Conservation (phyloP, 2,113 vertebrate species). For the Dicentrarchus labrax region DNA sequence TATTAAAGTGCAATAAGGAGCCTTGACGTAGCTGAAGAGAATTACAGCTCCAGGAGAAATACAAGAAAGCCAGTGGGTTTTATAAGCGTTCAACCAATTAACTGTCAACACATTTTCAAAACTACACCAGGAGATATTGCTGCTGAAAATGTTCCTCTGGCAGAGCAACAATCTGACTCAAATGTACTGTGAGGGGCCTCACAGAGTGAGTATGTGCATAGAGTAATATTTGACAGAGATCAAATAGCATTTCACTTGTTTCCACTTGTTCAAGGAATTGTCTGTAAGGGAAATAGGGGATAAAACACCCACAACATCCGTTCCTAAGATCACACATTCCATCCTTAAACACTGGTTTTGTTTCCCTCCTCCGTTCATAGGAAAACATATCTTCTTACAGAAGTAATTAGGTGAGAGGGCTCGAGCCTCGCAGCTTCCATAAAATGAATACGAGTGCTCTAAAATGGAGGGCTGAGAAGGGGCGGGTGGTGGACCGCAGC, state of each 20-base stretch:
- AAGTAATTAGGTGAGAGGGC: constrained; percentile 81
- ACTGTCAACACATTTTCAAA: constrained; percentile 66
- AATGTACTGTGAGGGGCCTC: constrained; percentile 47
- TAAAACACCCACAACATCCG: constrained; percentile 84
- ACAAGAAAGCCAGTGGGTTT: constrained; percentile 37
- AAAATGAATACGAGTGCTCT: constrained; percentile 77
- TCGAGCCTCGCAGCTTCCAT: constrained; percentile 70
- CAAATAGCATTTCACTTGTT: constrained; percentile 83
- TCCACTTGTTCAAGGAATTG: constrained; percentile 83
- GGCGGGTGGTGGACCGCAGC: constrained; percentile 75
- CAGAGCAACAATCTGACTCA: constrained; percentile 35
- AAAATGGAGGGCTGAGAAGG: constrained; percentile 74
- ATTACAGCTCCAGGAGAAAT: constrained; percentile 31
- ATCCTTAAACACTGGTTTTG: constrained; percentile 81
- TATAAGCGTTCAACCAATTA: constrained; percentile 57
- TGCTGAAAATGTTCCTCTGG: constrained; percentile 55
- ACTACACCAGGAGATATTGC: constrained; percentile 47
- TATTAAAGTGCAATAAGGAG: constrained; percentile 51
- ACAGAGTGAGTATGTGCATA: constrained; percentile 59
- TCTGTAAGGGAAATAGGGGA: constrained; percentile 81
- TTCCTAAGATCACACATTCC: constrained; percentile 82
- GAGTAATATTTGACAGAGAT: constrained; percentile 78
- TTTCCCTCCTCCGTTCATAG: constrained; percentile 76
- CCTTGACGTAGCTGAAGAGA: constrained; percentile 41
- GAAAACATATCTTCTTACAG: constrained; percentile 83